Evolutionary conservation across 30 jellyfish, hydroid and myxozoan genomes (phyloP), one percentile per base, ranked within the genome.

Genomic region (Pseudorhiza aurosa): DNA sequence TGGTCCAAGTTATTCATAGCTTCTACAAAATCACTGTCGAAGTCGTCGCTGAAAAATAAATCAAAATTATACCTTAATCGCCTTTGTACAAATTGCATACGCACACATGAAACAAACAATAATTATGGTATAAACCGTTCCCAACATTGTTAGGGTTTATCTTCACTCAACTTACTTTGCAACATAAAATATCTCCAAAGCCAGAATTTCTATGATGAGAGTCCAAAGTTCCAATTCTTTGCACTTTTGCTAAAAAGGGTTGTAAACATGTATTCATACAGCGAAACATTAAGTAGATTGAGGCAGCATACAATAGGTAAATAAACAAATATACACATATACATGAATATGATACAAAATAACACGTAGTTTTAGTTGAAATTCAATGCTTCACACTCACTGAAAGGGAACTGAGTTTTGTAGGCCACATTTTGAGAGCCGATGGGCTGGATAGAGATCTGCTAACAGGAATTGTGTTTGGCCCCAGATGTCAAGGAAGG

Each of bases 141-240:
- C n/a, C n/a, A n/a, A n/a, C n/a, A n/a, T n/a, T n/a, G n/a, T n/a
- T n/a, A n/a, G n/a, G n/a, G n/a, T n/a, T n/a, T n/a, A n/a, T n/a
- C n/a, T n/a, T n/a, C n/a, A n/a, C n/a, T n/a, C n/a, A 46, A 15
- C 74, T 3, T 32, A 85, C 96, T 72, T 67, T 73, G 85, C 37
- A 18, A 85, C 85, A 32, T 64, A 72, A 27, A 55, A 85, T 9
- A 88, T 51, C 57, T 85, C 96, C 81, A 59, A 21, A 17, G 90
- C 37, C 14, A 85, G 17, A 17, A 85, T 64, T 22, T 73, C 46
- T 18, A 85, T 15, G 30, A 74, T 30, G 2, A 51, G 44, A 1
- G 87, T 36, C 65, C 74, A 55, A 6, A 42, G 22, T 2, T 58
- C 67, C 76, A 74, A 19, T 51, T 74, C 87, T 29, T 74, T 77